Conservation (phyloP, 1,140 invertebrate genomes). For the Acromyrmex charruanus region DNA sequence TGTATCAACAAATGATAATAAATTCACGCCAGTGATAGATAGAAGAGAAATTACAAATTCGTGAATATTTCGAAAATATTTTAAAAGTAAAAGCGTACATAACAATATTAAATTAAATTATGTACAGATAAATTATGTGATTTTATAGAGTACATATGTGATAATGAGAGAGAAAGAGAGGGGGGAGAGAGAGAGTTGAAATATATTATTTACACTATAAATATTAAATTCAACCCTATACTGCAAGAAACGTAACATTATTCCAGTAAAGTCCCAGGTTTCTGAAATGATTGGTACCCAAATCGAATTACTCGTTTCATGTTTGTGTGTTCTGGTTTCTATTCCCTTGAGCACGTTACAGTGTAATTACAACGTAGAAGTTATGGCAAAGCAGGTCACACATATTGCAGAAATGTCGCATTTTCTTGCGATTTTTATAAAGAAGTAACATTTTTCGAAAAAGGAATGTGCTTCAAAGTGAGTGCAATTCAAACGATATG, state of each 20-base stretch:
- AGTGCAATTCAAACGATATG: too few species aligned
- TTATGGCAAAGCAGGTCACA: constrained; percentile 12
- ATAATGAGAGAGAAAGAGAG: neutral
- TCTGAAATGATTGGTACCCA: neutral
- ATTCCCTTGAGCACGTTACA: constrained; percentile 12
- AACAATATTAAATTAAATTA: constrained; percentile 1
- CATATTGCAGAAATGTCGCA: neutral
- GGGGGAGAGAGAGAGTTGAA: neutral
- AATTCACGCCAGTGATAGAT: neutral
- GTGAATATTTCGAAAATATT: neutral
- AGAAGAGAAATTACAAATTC: neutral
- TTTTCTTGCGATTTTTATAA: neutral
- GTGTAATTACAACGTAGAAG: constrained; percentile 26
- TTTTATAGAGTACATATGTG: neutral
- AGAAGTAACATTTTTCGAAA: neutral
- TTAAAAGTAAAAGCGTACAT: neutral
- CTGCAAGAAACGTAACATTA: neutral
- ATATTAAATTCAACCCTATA: neutral
- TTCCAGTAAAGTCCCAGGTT: neutral
- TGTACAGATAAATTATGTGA: neutral
- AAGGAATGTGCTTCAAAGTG: neutral
- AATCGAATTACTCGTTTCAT: constrained; percentile 26
- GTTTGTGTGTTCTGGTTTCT: constrained; percentile 1
- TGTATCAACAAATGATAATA: constrained; percentile 2
- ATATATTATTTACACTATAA: neutral